Evolutionary conservation across 2,888 invertebrate species (phyloP), one percentile per base, ranked within the genome.

Genomic region (Cabera pusaria): DNA sequence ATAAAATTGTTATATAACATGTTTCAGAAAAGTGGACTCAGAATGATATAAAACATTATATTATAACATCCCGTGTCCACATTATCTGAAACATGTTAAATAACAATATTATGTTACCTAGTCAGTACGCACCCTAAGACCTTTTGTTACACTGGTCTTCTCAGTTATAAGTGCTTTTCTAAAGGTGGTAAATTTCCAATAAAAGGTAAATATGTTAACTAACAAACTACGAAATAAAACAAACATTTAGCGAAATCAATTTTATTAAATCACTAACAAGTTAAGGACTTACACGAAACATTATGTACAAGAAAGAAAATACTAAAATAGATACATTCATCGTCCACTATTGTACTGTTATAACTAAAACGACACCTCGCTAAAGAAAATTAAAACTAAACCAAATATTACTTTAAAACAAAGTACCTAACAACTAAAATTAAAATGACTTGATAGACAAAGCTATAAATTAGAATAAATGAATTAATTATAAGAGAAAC

Each of bases 311-410:
- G 55, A 64, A 64, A 56, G 50, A 61, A 58, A 60, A 66, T 56
- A 62, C 71, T 71, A 72, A 59, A 58, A 54, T 62, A 50, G 38
- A 22, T 38, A 34, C 33, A 20, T 64, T 24, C 28, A 8, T 12
- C 32, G n/a, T 69, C 65, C 56, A 64, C 70, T 71, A 76, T 73
- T 77, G 80, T 79, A 82, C 73, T 81, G n/a, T n/a, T 75, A 70
- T 67, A 74, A 71, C 66, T 69, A 71, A 55, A 53, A 71, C 66
- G 29, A 63, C 53, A 55, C 37, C 26, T 44, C 28, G 18, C 45
- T n/a, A 45, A 44, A 70, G 64, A 66, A 58, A 14, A 14, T 14
- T 63, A 68, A 69, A 63, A 65, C 52, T 65, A 66, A 68, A 66
- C 47, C 49, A 62, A 68, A 68, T 57, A 40, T 61, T 58, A 72